A percentile compares a stretch with the other conserved stretches of the same genome.
phyloP scores from a whole-genome alignment of 2,888 invertebrate genomes.

The Tenthredo distinguenda region DNA sequence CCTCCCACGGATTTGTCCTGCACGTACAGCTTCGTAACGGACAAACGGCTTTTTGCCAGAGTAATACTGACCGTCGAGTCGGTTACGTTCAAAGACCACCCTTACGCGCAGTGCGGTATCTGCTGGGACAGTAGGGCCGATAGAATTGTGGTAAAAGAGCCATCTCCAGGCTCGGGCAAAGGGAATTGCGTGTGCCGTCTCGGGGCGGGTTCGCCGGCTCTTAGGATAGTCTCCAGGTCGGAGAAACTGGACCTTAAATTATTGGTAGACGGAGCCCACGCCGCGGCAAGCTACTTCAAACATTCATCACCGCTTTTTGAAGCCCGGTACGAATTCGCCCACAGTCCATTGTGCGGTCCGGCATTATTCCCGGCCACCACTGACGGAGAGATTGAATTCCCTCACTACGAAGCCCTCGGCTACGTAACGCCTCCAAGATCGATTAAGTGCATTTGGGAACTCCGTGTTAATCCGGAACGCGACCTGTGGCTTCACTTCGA shows the following conservation, averaged over 20 bases:
- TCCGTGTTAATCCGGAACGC: conserved; percentile 89
- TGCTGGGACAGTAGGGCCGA: conserved; percentile 94
- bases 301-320: conserved; percentile 91
- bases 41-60: conserved; percentile 89
- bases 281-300: conserved; percentile 93
- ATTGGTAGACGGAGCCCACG: conserved; percentile 91
- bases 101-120: conserved; percentile 87
- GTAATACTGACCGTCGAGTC: conserved; percentile 88
- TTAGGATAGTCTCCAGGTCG: conserved; percentile 88
- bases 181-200: conserved; percentile 86
- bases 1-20: conserved; percentile 88
- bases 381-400: conserved; percentile 93
- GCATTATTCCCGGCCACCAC: conserved; percentile 88
- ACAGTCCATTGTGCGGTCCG: conserved; percentile 93
- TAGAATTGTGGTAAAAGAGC: conserved; percentile 89
- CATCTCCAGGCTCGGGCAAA: conserved; percentile 84
- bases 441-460: conserved; percentile 88
- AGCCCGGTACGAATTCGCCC: conserved; percentile 93
- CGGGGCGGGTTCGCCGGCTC: conserved; percentile 81
- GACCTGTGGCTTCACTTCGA: conserved; percentile 94
- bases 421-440: conserved; percentile 77
- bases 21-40: conserved; percentile 91
- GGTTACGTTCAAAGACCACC: conserved; percentile 86
- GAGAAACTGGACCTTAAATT: conserved; percentile 91
- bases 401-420: conserved; percentile 89